Percentiles rank a stretch among this genome's conserved stretches.
phyloP scores from a whole-genome alignment of 1,140 invertebrate species.

The Hypothenemus hampei region DNA sequence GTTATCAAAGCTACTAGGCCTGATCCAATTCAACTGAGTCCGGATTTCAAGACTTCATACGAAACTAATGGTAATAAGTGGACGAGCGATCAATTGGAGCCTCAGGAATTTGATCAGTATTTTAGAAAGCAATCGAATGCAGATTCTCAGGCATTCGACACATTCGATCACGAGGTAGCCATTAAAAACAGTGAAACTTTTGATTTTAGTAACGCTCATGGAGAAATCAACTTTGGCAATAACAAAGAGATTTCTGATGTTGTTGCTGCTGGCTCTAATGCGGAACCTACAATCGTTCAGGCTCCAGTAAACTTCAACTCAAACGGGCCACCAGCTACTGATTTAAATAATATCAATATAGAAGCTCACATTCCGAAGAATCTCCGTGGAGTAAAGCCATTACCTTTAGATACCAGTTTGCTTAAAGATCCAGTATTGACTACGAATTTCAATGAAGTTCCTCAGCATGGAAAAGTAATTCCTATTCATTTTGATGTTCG shows the following conservation, averaged over 20 bases:
- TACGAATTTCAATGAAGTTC: not conserved
- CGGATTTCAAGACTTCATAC: not conserved
- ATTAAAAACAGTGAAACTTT: constrained; percentile 14
- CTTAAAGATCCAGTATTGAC: constrained; percentile 19
- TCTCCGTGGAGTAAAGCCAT: constrained; percentile 15
- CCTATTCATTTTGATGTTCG: constrained; percentile 20
- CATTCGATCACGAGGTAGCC: constrained; percentile 12
- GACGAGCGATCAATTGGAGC: not conserved
- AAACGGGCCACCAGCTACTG: not conserved
- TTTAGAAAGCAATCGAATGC: not conserved
- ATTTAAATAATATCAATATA: constrained; percentile 11
- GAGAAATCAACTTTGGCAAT: not conserved
- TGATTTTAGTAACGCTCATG: constrained; percentile 18
- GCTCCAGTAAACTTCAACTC: not conserved
- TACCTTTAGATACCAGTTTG: constrained; percentile 18
- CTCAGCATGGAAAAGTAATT: constrained; percentile 4
- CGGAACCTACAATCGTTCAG: not conserved
- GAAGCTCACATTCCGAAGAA: constrained; percentile 14
- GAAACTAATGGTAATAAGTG: not conserved
- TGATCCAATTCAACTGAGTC: not conserved
- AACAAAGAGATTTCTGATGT: not conserved
- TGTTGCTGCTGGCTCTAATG: constrained; percentile 2
- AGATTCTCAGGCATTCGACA: not conserved
- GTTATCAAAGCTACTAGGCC: constrained; percentile 3
- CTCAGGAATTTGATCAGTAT: not conserved